Evolutionary conservation across 2,888 invertebrate species (phyloP).

Genomic region (Portevinia maculata): DNA sequence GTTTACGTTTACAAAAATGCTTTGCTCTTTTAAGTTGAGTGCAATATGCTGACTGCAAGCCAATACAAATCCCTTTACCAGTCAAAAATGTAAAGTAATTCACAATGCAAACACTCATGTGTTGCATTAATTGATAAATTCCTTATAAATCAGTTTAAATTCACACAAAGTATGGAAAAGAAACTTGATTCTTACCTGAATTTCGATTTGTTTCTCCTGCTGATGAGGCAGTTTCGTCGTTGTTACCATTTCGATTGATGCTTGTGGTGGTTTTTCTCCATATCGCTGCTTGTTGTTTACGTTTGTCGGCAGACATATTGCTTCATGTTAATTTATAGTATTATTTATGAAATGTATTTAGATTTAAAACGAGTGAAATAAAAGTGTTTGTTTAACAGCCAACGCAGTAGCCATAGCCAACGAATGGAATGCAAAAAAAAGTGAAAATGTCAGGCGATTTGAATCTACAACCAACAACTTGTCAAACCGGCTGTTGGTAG

Average conservation of each 20-base stretch:
- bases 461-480: conserved; percentile 67
- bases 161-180: conserved; percentile 12
- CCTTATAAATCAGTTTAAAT: conserved; percentile 29
- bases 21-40: background rate
- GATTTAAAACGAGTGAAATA: background rate
- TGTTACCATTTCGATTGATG: conserved; percentile 32
- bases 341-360: conserved; percentile 3
- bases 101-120: conserved; percentile 45
- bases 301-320: conserved; percentile 51
- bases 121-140: conserved; percentile 28
- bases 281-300: conserved; percentile 26
- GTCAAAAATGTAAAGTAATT: conserved; percentile 29
- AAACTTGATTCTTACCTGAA: conserved; percentile 52
- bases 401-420: conserved; percentile 40
- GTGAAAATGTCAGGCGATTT: conserved; percentile 62
- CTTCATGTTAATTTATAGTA: conserved; percentile 23
- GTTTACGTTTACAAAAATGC: conserved; percentile 45
- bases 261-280: conserved; percentile 47
- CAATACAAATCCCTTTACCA: conserved; percentile 10
- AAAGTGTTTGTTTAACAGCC: conserved; percentile 34
- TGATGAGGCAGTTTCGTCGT: conserved; percentile 60
- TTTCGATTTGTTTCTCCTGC: conserved; percentile 44
- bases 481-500: conserved; percentile 70
- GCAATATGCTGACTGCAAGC: conserved; percentile 23
- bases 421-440: conserved; percentile 54